phyloP scores from a whole-genome alignment of 2,113 vertebrate genomes.

The Psettodes erumei region DNA sequence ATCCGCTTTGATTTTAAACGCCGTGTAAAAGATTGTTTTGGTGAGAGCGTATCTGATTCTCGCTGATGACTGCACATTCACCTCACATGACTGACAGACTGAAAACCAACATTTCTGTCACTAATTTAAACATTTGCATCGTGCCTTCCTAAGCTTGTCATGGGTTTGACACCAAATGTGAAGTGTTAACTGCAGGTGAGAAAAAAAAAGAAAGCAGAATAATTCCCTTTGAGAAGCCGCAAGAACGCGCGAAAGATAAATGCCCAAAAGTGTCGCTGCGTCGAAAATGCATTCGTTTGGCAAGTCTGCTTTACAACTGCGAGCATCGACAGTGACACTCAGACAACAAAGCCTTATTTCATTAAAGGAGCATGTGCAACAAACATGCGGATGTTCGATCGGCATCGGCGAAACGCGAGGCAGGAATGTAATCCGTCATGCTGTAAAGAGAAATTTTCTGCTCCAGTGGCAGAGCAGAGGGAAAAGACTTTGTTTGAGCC shows the following conservation, averaged over 20 bases:
- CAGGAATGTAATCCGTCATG: constrained; percentile 22
- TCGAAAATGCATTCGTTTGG: neutral
- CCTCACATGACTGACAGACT: neutral
- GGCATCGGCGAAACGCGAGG: constrained; percentile 32
- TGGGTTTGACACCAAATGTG: neutral
- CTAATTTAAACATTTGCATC: neutral
- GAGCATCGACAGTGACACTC: neutral
- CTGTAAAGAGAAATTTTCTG: constrained; percentile 46
- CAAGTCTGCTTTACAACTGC: neutral
- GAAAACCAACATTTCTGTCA: neutral
- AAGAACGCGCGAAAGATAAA: neutral
- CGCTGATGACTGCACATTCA: neutral
- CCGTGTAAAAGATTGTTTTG: neutral
- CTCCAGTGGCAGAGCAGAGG: constrained; percentile 16
- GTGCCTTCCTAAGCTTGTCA: neutral
- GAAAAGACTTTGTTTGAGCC: constrained; percentile 36
- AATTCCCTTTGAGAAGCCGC: neutral
- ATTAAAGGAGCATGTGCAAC: constrained; percentile 3
- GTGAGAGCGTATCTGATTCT: neutral
- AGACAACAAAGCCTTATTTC: neutral
- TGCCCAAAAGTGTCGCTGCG: neutral
- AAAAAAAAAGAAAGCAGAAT: neutral
- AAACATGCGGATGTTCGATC: constrained; percentile 28
- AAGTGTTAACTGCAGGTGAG: too few species aligned
- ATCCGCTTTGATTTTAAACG: neutral